Conservation (phyloP, 2,888 invertebrate genomes). For the Andricus quercusramuli region DNA sequence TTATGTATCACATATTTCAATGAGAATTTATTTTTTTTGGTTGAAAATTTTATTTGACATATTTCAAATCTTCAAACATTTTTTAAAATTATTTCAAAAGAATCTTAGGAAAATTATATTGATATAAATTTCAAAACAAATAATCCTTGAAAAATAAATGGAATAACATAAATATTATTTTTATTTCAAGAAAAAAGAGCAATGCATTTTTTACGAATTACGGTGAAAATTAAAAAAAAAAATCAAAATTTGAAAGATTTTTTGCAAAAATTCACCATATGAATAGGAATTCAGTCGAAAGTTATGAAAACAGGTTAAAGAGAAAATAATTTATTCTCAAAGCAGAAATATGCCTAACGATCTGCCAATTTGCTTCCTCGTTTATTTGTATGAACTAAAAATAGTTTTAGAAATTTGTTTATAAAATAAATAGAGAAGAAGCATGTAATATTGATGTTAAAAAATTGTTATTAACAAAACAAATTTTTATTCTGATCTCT, state of each 20-base stretch:
- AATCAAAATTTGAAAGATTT: not conserved
- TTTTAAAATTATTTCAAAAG: too few relatives aligned
- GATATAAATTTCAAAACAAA: too few relatives aligned
- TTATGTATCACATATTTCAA: too few relatives aligned
- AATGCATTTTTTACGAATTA: too few relatives aligned
- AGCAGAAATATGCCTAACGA: too few relatives aligned
- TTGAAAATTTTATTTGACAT: too few relatives aligned
- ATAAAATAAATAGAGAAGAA: not conserved
- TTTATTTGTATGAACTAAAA: not conserved
- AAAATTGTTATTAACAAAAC: not conserved
- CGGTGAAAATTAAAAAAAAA: not conserved
- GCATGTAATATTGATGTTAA: not conserved
- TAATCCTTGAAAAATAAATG: too few relatives aligned
- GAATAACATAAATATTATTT: too few relatives aligned
- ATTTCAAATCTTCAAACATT: too few relatives aligned
- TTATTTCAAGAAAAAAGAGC: too few relatives aligned
- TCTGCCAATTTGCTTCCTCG: not conserved
- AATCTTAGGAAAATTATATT: too few relatives aligned
- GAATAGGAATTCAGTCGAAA: not conserved
- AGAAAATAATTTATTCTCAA: slow-evolving; percentile 12
- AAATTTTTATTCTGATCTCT: not conserved
- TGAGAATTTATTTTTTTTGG: too few relatives aligned
- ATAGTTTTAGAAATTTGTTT: not conserved
- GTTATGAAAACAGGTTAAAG: not conserved
- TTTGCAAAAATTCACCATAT: slow-evolving; percentile 9